A percentile compares a stretch with the other conserved stretches of the same genome.
phyloP scores from a whole-genome alignment of 2,888 invertebrate species.

The Azorinus chamasolen region DNA sequence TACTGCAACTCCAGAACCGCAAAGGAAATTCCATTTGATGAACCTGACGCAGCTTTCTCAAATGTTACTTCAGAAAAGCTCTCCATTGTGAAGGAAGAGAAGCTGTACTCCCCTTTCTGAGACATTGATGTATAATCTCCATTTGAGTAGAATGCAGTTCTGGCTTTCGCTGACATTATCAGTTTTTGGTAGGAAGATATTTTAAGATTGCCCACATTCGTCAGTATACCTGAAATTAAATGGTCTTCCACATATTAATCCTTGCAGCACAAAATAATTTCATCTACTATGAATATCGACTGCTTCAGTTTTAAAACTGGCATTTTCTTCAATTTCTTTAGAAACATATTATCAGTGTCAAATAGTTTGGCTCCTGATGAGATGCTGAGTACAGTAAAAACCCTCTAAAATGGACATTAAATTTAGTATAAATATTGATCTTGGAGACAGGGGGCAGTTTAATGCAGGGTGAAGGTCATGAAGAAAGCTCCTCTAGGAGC shows the following conservation, averaged over 20 bases:
- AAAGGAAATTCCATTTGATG: conserved; percentile 57
- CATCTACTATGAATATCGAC: too few species aligned
- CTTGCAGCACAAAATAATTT: too few species aligned
- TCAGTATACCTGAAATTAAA: conserved; percentile 70
- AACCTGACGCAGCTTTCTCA: conserved; percentile 26
- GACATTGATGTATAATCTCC: conserved; percentile 63
- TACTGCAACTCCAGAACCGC: conserved; percentile 73
- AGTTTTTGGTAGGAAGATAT: conserved; percentile 71
- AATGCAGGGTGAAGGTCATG: too few species aligned
- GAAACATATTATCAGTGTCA: too few species aligned
- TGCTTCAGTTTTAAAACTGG: neutral
- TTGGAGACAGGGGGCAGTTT: too few species aligned
- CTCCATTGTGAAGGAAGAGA: conserved; percentile 71
- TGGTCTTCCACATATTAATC: too few species aligned
- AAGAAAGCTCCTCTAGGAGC: too few species aligned
- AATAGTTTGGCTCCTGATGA: too few species aligned
- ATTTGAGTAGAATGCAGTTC: conserved; percentile 66
- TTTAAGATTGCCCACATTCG: conserved; percentile 71
- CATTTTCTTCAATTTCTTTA: too few species aligned
- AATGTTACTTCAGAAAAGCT: conserved; percentile 72
- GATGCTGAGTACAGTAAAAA: too few species aligned
- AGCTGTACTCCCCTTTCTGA: conserved; percentile 71
- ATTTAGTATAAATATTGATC: too few species aligned
- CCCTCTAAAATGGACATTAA: too few species aligned
- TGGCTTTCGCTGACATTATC: conserved; percentile 65